phyloP scores from a whole-genome alignment of 2,888 invertebrate species.

The Amphipyra berbera region DNA sequence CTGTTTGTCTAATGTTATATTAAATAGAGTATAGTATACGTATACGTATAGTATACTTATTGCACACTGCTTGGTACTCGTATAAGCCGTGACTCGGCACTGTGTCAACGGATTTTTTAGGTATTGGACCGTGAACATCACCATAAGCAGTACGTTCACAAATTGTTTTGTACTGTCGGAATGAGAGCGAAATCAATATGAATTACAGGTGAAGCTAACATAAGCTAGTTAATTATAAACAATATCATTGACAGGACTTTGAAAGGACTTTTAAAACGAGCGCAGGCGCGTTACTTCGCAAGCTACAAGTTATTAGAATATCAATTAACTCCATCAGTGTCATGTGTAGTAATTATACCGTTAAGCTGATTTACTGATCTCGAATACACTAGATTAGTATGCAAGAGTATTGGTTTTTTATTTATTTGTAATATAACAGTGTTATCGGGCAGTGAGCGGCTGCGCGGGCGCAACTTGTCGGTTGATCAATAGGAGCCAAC shows the following conservation, averaged over 20 bases:
- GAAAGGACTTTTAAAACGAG: neutral
- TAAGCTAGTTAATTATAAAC: too few relatives aligned
- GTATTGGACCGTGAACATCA: too few relatives aligned
- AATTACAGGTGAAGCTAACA: too few relatives aligned
- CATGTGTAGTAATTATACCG: conserved; percentile 5
- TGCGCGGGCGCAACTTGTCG: conserved; percentile 10
- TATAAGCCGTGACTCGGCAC: too few relatives aligned
- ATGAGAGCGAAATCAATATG: too few relatives aligned
- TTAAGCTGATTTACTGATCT: conserved; percentile 20
- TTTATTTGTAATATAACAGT: conserved; percentile 8
- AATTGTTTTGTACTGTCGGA: too few relatives aligned
- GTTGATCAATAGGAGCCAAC: conserved; percentile 39
- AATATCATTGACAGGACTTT: neutral
- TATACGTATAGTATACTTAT: too few relatives aligned
- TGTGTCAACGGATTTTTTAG: too few relatives aligned
- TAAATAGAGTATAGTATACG: too few relatives aligned
- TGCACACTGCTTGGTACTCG: too few relatives aligned
- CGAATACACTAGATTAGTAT: conserved; percentile 13
- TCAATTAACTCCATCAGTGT: conserved; percentile 5
- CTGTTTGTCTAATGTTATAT: too few relatives aligned
- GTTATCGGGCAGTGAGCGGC: neutral
- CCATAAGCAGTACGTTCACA: too few relatives aligned
- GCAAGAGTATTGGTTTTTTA: conserved; percentile 7
- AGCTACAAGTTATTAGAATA: conserved; percentile 5
- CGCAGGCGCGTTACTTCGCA: neutral